Evolutionary conservation across 2,113 vertebrate genomes (phyloP).

Genomic region (Osmerus mordax): DNA sequence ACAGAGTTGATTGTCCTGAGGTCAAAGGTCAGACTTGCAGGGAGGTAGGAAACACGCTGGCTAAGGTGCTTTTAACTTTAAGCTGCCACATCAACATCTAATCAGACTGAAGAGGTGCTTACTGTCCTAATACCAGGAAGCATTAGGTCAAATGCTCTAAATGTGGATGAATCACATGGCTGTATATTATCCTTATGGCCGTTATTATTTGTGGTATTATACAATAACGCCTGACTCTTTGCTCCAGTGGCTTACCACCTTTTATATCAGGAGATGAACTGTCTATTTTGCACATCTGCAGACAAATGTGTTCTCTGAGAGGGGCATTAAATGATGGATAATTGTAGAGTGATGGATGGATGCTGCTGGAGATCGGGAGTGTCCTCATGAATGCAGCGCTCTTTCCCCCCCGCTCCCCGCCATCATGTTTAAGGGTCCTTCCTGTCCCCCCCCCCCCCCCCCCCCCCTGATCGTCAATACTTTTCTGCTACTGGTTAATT

Average conservation of each 20-base stretch:
- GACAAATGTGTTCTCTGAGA: background rate
- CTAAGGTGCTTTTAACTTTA: background rate
- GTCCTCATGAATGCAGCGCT: no score
- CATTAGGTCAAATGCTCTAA: background rate
- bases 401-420: no score
- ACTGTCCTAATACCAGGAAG: background rate
- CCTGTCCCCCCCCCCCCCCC: slow-evolving; percentile 54
- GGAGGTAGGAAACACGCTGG: background rate
- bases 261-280: no score
- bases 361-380: background rate
- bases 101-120: background rate
- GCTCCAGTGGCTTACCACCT: no score
- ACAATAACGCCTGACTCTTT: no score
- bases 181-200: background rate
- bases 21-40: background rate
- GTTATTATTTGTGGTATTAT: no score
- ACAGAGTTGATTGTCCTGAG: background rate
- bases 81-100: background rate
- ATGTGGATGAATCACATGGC: background rate
- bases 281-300: no score
- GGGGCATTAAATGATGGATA: background rate
- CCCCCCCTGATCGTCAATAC: slow-evolving; percentile 68
- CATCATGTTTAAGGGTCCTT: slow-evolving; percentile 46
- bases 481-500: slow-evolving; percentile 72
- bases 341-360: slow-evolving; percentile 18